A percentile compares a stretch with the other conserved stretches of the same genome.
phyloP scores from a whole-genome alignment of 2,113 vertebrate species.

The Erinaceus europaeus region DNA sequence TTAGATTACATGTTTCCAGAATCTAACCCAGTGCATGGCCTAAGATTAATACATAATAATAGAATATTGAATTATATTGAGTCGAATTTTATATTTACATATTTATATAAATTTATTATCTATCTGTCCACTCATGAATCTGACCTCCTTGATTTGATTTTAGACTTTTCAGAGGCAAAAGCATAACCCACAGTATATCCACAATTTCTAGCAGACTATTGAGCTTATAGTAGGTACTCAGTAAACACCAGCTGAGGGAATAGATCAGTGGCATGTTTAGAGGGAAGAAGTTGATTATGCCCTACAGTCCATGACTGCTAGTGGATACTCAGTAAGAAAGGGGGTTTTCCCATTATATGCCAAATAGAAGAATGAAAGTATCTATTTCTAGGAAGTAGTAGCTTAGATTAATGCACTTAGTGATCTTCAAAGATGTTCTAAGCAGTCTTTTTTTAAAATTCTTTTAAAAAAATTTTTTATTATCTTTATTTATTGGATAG shows the following conservation, averaged over 20 bases:
- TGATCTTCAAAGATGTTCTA: constrained; percentile 15
- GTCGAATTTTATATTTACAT: too few species aligned
- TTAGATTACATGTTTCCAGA: neutral
- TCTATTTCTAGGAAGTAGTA: neutral
- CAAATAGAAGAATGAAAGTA: constrained; percentile 1
- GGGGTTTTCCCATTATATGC: neutral
- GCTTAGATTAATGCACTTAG: neutral
- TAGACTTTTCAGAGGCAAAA: neutral
- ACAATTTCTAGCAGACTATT: neutral
- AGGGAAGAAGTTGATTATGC: neutral
- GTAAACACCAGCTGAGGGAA: neutral
- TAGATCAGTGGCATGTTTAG: neutral
- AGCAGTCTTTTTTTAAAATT: too few species aligned
- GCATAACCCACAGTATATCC: neutral
- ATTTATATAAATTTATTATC: too few species aligned
- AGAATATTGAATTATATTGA: neutral
- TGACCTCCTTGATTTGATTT: neutral
- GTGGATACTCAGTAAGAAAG: neutral
- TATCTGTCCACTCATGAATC: too few species aligned
- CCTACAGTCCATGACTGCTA: neutral
- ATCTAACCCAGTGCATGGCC: neutral
- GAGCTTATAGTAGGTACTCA: neutral
- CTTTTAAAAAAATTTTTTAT: too few species aligned
- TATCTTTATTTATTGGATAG: too few species aligned
- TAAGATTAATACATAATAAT: neutral